Evolutionary conservation across 2,888 invertebrate species (phyloP).

Genomic region (Boloria euphrosyne): DNA sequence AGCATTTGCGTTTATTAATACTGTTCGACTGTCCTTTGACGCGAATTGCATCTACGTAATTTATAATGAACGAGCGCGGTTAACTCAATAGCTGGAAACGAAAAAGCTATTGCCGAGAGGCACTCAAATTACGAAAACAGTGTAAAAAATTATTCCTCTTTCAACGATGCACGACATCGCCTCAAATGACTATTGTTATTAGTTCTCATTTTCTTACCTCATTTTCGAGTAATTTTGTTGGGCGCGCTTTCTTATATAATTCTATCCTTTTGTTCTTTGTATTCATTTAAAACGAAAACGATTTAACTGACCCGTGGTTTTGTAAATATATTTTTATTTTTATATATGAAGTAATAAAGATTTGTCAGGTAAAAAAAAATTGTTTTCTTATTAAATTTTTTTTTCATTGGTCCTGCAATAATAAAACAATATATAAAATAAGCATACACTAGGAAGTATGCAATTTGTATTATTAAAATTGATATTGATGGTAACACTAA

Average conservation of each 20-base stretch:
- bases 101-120: constrained; percentile 42
- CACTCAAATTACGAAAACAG: constrained; percentile 53
- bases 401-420: too few species aligned
- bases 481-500: too few species aligned
- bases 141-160: constrained; percentile 48
- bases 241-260: constrained; percentile 31
- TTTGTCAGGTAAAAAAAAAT: too few species aligned
- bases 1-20: constrained; percentile 52
- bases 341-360: too few species aligned
- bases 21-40: constrained; percentile 49
- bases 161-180: constrained; percentile 22
- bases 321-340: neutral
- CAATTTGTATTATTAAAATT: too few species aligned
- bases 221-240: constrained; percentile 28
- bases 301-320: neutral
- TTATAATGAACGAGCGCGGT: constrained; percentile 54
- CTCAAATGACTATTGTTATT: constrained; percentile 36
- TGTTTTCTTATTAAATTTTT: too few species aligned
- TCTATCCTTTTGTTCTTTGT: constrained; percentile 14
- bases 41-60: constrained; percentile 31
- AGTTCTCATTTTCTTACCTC: constrained; percentile 38
- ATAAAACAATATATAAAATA: too few species aligned
- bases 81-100: constrained; percentile 30
- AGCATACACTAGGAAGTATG: too few species aligned
- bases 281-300: constrained; percentile 14